Evolutionary conservation across 2,113 vertebrate species (phyloP), one percentile per base, ranked within the genome.

Genomic region (Cettia cetti): DNA sequence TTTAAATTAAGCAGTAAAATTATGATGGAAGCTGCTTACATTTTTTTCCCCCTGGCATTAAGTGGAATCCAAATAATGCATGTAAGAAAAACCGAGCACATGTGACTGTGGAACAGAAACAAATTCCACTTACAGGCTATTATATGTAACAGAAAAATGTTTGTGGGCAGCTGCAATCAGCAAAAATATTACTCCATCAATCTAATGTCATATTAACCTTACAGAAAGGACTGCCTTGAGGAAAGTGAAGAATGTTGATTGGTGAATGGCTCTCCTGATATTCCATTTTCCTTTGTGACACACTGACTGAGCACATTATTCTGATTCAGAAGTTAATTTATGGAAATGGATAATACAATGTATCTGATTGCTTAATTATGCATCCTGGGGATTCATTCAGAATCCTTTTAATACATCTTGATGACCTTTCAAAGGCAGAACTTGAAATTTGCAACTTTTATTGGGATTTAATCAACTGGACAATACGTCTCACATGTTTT

Each of bases 351-450:
- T 85, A 95, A 88, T 95, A 93, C 70, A 93, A 82, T 94, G 75
- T 93, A 90, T 79, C 86, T 96, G 93, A 96, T 94, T 96, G 79
- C 85, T 93, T 94, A 96, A 96, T 96, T 96, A 95, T 95, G 40
- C 57, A 92, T 88, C 92, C 78, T 57, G 66, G 50, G 53, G 57
- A 88, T 96, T 94, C 57, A 80, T 93, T 90, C 82, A 69, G 37
- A 91, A 85, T 85, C 50, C 53, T 69, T 93, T 91, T 95, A 91
- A 95, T 80, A 60, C n/a, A n/a, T 93, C 94, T 53, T 92, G 85
- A 94, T 90, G 90, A 96, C 92, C 92, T 96, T 95, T 94, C 53
- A 94, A 82, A 94, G 82, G 70, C 66, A 93, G 75, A 85, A 82
- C 70, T 79, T 0, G 0, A 63, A 92, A 93, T 93, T 93, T 87